Conservation (phyloP, 2,797 vertebrate species). For the Poecilia picta region DNA sequence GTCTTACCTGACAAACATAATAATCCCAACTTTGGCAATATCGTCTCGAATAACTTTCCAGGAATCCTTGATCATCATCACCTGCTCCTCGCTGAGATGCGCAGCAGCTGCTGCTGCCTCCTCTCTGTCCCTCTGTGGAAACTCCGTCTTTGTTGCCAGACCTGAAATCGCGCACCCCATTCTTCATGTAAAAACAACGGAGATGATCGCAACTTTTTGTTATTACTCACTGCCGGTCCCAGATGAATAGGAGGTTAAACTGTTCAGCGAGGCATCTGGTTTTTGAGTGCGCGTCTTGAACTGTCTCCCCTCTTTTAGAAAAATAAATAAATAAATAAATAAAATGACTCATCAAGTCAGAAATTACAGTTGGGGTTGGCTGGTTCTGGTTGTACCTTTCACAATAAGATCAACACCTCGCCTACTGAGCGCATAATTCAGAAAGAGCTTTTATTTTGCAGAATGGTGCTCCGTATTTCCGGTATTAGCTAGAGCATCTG, state of each 20-base stretch:
- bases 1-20: constrained; percentile 85
- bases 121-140: constrained; percentile 51
- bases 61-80: constrained; percentile 81
- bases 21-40: constrained; percentile 86
- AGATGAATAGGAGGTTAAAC: background rate
- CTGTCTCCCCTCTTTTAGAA: constrained; percentile 10
- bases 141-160: constrained; percentile 68
- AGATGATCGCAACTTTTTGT: background rate
- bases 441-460: constrained; percentile 40
- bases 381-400: background rate
- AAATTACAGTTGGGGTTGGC: background rate
- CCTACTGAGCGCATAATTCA: rapidly evolving
- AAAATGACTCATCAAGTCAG: constrained; percentile 10
- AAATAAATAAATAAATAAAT: background rate
- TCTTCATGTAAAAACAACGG: constrained; percentile 35
- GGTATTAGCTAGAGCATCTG: rapidly evolving
- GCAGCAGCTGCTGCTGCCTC: constrained; percentile 52
- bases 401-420: constrained; percentile 11
- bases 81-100: constrained; percentile 68
- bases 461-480: background rate
- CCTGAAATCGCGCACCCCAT: constrained; percentile 86
- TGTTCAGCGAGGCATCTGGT: constrained; percentile 38
- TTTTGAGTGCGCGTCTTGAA: constrained; percentile 17
- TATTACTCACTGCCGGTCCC: background rate
- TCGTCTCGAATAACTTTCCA: constrained; percentile 87